These are phyloP conservation scores for Epiblema foenella DNA, from an alignment of 2,888 invertebrate species.

Conservation along the genomic window DNA sequence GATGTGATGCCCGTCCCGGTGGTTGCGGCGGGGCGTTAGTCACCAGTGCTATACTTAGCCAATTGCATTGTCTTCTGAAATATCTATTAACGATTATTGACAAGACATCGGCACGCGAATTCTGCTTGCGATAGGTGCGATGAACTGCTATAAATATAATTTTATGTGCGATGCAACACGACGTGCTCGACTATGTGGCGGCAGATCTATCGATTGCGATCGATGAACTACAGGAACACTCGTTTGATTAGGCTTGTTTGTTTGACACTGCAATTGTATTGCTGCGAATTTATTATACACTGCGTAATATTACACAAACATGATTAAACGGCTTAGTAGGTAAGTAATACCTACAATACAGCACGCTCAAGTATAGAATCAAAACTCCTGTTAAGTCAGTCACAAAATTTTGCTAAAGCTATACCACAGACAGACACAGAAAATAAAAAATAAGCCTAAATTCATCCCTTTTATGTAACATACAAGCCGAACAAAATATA, in stretches of 20 bases:
- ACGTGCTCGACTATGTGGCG: slow-evolving; percentile 63
- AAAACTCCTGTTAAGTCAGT: not conserved
- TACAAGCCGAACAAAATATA: not conserved
- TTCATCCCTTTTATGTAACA: too few relatives aligned
- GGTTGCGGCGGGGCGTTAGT: slow-evolving; percentile 75
- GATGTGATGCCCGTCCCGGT: slow-evolving; percentile 65
- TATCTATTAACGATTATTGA: slow-evolving; percentile 85
- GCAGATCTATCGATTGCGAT: slow-evolving; percentile 47
- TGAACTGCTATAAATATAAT: slow-evolving; percentile 83
- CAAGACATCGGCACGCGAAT: slow-evolving; percentile 84
- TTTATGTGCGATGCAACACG: slow-evolving; percentile 71
- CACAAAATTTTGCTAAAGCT: too few relatives aligned
- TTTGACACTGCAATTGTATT: slow-evolving; percentile 42
- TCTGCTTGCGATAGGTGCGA: slow-evolving; percentile 80
- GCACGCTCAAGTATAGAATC: not conserved
- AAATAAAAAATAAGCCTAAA: too few relatives aligned
- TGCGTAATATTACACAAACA: not conserved
- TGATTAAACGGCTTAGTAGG: not conserved
- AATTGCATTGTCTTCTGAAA: slow-evolving; percentile 84
- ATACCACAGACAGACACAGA: not conserved
- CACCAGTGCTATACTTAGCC: slow-evolving; percentile 81
- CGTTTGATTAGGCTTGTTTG: slow-evolving; percentile 44
- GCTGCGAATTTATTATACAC: slow-evolving; percentile 24
- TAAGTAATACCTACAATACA: not conserved
- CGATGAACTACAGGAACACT: slow-evolving; percentile 43